Percentiles rank a stretch among this genome's conserved stretches.
These are phyloP conservation scores for Zygogramma bicolorata DNA, from an alignment of 2,888 invertebrate species.

Conservation along the genomic window DNA sequence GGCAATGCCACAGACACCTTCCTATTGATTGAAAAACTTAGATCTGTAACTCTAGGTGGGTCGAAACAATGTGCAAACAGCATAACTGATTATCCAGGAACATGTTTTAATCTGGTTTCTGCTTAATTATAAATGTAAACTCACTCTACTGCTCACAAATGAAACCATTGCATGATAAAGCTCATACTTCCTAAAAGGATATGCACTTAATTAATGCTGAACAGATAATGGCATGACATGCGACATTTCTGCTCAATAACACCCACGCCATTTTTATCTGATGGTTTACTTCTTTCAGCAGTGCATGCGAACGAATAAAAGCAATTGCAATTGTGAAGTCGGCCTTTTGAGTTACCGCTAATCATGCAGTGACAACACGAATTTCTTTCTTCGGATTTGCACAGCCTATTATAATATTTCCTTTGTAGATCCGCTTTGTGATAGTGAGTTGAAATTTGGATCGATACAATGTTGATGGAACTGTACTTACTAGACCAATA, in stretches of 20 bases:
- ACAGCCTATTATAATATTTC: no score
- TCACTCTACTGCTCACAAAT: not conserved
- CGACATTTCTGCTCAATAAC: slow-evolving; percentile 35
- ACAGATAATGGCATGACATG: slow-evolving; percentile 33
- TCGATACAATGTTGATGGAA: no score
- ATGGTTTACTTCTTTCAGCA: slow-evolving; percentile 32
- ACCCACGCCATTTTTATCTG: slow-evolving; percentile 34
- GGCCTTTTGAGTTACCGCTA: slow-evolving; percentile 15
- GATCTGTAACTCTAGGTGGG: no score
- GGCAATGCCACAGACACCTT: no score
- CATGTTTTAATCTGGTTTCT: slow-evolving; percentile 4
- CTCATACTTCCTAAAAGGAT: slow-evolving; percentile 15
- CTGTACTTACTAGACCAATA: no score
- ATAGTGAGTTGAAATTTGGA: no score
- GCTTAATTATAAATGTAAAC: not conserved
- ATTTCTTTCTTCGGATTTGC: not conserved
- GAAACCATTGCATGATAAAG: slow-evolving; percentile 8
- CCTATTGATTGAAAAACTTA: no score
- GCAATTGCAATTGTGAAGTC: slow-evolving; percentile 12
- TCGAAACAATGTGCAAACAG: slow-evolving; percentile 2
- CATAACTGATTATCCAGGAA: not conserved
- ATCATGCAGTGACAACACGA: not conserved
- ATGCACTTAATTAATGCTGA: slow-evolving; percentile 22
- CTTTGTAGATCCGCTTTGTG: no score
- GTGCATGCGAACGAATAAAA: not conserved